Base-by-base conservation (phyloP, 2,797 vertebrate species). In the Enteromius fasciolatus region DNA sequence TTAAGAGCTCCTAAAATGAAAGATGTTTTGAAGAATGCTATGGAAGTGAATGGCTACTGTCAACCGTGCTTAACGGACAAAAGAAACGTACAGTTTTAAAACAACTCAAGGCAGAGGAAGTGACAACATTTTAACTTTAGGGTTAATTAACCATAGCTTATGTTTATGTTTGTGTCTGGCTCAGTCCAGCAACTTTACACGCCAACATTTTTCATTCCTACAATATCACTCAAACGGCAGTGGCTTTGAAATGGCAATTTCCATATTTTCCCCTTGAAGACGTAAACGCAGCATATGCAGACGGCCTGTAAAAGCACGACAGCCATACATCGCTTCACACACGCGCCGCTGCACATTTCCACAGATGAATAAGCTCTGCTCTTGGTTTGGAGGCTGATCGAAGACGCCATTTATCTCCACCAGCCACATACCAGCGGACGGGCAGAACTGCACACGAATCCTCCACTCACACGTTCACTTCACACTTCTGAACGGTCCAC, bases 401-500 rank as follows among this genome's bases (percentile, higher is more conserved):
- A 44, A 44, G 31, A 31, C 3, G 17, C 4, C 15, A 18, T 69
- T 69, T 52, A 80, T 69, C 64, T 79, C 52, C 17, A 59, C 10
- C 63, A 52, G 46, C 12, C 28, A 25, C 15, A 31, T 5, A 28
- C 9, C 17, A 25, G 48, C 48, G 14, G 23, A 28, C 4, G 50
- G 17, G 57, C 64, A 41, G 15, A 69, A 2, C 8, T 31, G 28
- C 3, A 11, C 48, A 68, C 74, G 11, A 25, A 25, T 54, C 48
- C 52, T 1, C 52, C 33, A 31, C 54, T 50, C 44, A 67, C 76
- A 52, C 31, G 20, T 57, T 70, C 50, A 31, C 44, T 50, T 69
- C 77, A 69, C 64, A 79, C 77, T 14, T 39, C 64, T 68, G 64
- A 79, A 14, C 8, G 14, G 15, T 67, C 44, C 3, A 78, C 76